These are phyloP conservation scores for Zelleria hepariella DNA, from an alignment of 2,888 invertebrate species.

Conservation along the genomic window DNA sequence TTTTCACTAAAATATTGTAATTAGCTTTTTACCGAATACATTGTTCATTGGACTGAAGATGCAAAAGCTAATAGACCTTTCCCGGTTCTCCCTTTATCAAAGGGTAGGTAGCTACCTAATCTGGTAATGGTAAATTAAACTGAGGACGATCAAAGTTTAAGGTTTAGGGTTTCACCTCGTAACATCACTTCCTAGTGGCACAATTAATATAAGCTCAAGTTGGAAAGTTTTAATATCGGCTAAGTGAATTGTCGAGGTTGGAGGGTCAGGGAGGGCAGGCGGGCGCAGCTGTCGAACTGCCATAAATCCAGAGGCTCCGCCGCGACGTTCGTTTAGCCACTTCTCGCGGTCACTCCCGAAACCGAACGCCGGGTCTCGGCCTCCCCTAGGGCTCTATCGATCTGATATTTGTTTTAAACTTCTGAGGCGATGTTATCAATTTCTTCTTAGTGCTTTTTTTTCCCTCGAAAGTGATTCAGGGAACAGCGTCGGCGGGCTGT, in stretches of 20 bases:
- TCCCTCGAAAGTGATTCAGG: not conserved
- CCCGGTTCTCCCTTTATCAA: not conserved
- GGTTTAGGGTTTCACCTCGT: not conserved
- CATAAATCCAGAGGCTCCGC: slow-evolving; percentile 13
- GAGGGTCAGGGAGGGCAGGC: not conserved
- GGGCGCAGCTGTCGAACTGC: slow-evolving; percentile 13
- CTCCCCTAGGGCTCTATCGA: not conserved
- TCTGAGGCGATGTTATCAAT: not conserved
- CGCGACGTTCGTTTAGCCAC: not conserved
- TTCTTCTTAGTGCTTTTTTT: not conserved
- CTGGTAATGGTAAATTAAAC: not conserved
- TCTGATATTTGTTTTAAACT: not conserved
- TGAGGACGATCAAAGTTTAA: not conserved
- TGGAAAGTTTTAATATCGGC: not conserved
- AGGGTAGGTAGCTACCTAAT: not conserved
- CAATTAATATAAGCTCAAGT: not conserved
- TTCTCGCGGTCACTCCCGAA: slow-evolving; percentile 1
- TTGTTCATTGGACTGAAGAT: not conserved
- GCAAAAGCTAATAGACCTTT: not conserved
- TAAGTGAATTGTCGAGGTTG: not conserved
- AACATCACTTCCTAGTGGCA: not conserved
- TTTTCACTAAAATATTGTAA: not conserved
- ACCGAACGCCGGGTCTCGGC: not conserved
- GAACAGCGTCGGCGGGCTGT: not conserved
- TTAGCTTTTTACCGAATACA: not conserved